Evolutionary conservation across 53 echinoderm and acorn worm genomes (phyloP), one percentile per base, ranked within the genome.

Genomic region (Crossaster papposus): DNA sequence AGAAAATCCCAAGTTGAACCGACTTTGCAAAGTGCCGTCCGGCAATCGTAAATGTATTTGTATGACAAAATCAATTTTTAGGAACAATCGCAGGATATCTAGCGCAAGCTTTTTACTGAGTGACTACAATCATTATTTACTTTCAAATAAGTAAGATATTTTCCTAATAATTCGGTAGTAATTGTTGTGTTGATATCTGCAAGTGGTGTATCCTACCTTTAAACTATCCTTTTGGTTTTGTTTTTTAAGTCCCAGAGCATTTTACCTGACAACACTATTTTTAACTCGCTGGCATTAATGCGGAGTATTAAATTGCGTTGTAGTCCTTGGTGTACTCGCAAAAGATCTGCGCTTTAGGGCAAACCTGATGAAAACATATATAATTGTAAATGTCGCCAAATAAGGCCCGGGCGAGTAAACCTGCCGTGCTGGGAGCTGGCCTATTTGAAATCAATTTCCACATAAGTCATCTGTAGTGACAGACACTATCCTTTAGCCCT

Each of bases 391-490:
- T 38, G 37, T 83, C 68, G 24, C 65, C 70, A 83, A 65, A 83
- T 70, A 73, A 52, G 72, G 72, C 54, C 72, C 10, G 10, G 72
- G 31, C 53, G 18, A 30, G 52, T 73, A n/a, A n/a, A n/a, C n/a
- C n/a, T 53, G 85, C n/a, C 74, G 20, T 15, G n/a, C n/a, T n/a
- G 54, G 72, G 85, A 85, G 31, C 26, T 33, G 28, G 24, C 73
- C 85, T 34, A 73, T 85, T 85, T 85, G 74, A 74, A 85, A 54
- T 52, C 74, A 74, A 85, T 85, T 54, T 72, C 83, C 11, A 30
- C 83, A 51, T 70, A 85, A 85, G 51, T 53, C 74, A 30, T 70
- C 74, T 20, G 20, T 53, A 73, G 51, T 85, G 85, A 54, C 72
- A 74, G 72, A 85, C 54, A 70, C 51, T 70, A 65, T 83, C 70